Conservation (phyloP, 2,113 vertebrate genomes). For the Mobula birostris region DNA sequence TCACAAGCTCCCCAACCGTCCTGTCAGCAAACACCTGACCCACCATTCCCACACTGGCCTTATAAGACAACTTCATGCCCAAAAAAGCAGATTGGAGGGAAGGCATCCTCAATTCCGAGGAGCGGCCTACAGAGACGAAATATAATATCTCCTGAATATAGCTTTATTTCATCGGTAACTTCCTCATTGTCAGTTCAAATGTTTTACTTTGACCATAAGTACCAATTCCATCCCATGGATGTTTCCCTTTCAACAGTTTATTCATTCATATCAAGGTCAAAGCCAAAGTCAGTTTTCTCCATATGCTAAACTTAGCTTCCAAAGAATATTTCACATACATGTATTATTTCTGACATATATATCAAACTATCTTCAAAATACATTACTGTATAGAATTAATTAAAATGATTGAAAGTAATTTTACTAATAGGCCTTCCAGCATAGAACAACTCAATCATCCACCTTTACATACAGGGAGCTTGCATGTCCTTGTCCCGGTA, state of each 20-base stretch:
- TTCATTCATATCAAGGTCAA: background rate
- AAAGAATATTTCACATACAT: background rate
- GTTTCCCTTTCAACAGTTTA: background rate
- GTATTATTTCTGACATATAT: background rate
- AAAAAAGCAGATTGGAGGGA: no score
- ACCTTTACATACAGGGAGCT: background rate
- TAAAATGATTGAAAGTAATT: background rate
- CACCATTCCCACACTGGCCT: no score
- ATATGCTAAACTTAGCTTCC: background rate
- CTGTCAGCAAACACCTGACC: no score
- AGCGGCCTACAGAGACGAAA: no score
- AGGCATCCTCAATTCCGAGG: no score
- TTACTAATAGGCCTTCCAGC: background rate
- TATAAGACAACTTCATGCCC: no score
- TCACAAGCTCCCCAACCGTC: no score
- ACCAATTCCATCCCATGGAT: background rate
- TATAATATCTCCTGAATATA: background rate
- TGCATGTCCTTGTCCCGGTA: background rate
- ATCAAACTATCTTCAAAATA: background rate
- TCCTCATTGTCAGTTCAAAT: background rate
- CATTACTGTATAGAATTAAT: background rate
- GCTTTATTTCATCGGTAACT: background rate
- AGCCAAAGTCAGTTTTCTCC: background rate
- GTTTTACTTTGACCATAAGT: background rate
- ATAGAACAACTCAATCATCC: background rate